Base-by-base conservation (phyloP, 2,888 invertebrate genomes). In the Caenorhabditis imperialis region DNA sequence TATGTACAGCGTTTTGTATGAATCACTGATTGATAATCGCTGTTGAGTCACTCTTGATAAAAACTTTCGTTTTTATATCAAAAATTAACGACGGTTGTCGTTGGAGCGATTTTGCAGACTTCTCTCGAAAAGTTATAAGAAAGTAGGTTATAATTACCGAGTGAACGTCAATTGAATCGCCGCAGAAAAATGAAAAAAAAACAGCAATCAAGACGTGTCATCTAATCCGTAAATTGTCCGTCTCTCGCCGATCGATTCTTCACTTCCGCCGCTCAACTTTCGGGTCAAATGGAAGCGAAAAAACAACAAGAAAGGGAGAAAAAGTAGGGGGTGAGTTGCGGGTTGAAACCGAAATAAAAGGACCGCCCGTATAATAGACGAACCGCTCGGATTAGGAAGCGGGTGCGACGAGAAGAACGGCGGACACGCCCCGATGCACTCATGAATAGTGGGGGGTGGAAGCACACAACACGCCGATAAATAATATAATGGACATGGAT, bases 301-400 rank as follows among this genome's bases (percentile, higher is more conserved):
- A 67, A 67, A 55, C 54, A 48, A 48, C 47, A 42, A 16, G 27
- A 8, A 20, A 25, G 42, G 25, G 30, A 38, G 30, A 44, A 45
- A 45, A 14, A 40, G 40, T 40, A 37, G 14, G 14, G 16, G 47
- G 33, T 53, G 69, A 51, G 53, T 45, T 16, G 37, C 14, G 51
- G 50, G 48, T 55, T 47, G n/a, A 8, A 42, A 30, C n/a, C 35
- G 48, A 65, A 33, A 48, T 18, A 38, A 44, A 22, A 30, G 50
- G 54, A 55, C 63, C 55, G 55, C 54, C 27, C 40, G 63, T 57
- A 67, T 57, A 67, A 67, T 67, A 25, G 57, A 37, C 50, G 67
- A 57, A 67, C 35, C 57, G 67, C 37, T 22, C 67, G 67, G 67
- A 67, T 67, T 67, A 67, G 51, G 48, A 58, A 57, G 67, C 50